Percentiles rank a stretch among this genome's conserved stretches.
Conservation (phyloP, 2,888 invertebrate genomes). For the Lamellibrachia columna region DNA sequence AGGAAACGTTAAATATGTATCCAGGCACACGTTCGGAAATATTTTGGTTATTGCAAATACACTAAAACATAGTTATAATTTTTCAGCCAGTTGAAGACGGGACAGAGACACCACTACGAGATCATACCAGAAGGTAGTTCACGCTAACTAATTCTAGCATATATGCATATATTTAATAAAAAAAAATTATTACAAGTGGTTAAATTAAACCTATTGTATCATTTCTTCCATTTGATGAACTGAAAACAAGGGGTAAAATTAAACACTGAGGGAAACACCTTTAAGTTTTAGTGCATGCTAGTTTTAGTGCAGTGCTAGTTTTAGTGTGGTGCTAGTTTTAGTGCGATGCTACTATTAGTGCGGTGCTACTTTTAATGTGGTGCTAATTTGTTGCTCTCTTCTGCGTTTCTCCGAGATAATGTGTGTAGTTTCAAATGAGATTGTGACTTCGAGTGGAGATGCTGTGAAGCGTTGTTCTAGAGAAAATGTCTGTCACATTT, state of each 20-base stretch:
- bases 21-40: not conserved
- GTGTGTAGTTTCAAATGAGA: too few relatives aligned
- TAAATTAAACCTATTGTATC: not conserved
- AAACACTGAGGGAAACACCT: not conserved
- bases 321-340: too few relatives aligned
- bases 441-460: too few relatives aligned
- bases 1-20: not conserved
- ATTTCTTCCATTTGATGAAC: not conserved
- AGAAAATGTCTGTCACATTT: too few relatives aligned
- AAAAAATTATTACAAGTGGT: not conserved
- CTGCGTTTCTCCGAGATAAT: too few relatives aligned
- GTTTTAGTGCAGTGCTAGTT: too few relatives aligned
- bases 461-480: too few relatives aligned
- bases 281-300: too few relatives aligned
- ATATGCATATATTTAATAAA: not conserved
- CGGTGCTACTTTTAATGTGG: too few relatives aligned
- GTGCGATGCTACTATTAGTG: too few relatives aligned
- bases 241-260: not conserved
- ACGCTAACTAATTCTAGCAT: slow-evolving; percentile 22
- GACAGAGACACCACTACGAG: slow-evolving; percentile 59
- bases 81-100: slow-evolving; percentile 50
- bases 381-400: too few relatives aligned
- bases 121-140: slow-evolving; percentile 59
- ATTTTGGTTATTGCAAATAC: slow-evolving; percentile 19
- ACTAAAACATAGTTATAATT: slow-evolving; percentile 22